Conservation (phyloP, 2,888 invertebrate species). For the Phlogophora meticulosa region DNA sequence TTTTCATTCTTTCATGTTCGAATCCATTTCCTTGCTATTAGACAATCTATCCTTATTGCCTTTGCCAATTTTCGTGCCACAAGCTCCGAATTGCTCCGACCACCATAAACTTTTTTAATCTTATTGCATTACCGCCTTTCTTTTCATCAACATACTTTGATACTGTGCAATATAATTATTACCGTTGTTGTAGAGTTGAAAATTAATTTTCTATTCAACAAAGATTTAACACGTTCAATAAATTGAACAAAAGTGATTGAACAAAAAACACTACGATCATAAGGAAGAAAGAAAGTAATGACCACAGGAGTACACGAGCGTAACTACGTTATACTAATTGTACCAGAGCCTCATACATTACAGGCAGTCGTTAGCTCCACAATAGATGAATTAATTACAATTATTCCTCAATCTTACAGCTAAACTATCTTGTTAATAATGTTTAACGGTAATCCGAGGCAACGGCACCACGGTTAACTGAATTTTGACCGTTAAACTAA, state of each 20-base stretch:
- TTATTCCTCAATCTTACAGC: constrained; percentile 61
- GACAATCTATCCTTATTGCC: too few species aligned
- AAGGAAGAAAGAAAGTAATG: constrained; percentile 16
- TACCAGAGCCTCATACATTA: constrained; percentile 49
- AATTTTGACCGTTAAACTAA: constrained; percentile 61
- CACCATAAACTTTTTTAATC: too few species aligned
- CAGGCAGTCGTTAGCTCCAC: constrained; percentile 43
- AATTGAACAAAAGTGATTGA: neutral
- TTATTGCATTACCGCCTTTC: too few species aligned
- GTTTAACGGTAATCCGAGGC: constrained; percentile 59
- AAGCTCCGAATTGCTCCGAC: too few species aligned
- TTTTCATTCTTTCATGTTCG: too few species aligned
- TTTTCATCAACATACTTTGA: too few species aligned
- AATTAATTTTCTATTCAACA: too few species aligned
- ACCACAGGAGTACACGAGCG: constrained; percentile 42
- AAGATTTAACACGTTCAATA: neutral
- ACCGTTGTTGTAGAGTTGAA: too few species aligned
- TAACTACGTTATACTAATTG: constrained; percentile 39
- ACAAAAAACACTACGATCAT: neutral
- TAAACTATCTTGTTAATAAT: constrained; percentile 65
- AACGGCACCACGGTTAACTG: constrained; percentile 63
- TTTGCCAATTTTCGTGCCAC: too few species aligned
- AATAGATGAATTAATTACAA: constrained; percentile 64
- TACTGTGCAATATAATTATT: too few species aligned
- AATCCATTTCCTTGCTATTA: too few species aligned